phyloP scores from a whole-genome alignment of 2,888 invertebrate species.

The Dinocampus coccinellae region DNA sequence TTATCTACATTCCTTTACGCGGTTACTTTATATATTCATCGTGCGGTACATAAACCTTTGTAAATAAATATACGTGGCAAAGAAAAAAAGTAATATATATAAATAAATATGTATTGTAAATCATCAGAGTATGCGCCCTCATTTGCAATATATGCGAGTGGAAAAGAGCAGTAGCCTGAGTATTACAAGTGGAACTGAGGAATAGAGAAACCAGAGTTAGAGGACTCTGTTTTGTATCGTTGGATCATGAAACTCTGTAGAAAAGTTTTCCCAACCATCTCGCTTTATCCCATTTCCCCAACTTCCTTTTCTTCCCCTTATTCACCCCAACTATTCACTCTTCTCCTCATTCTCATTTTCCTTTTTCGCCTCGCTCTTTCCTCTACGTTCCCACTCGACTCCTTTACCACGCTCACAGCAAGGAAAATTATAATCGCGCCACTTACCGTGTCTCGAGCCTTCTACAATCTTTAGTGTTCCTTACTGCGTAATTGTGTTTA shows the following conservation, averaged over 20 bases:
- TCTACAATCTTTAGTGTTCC: conserved; percentile 31
- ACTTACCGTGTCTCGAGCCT: conserved; percentile 51
- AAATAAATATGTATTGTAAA: not conserved
- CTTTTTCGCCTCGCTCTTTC: too few species aligned
- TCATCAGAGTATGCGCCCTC: not conserved
- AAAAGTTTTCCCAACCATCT: conserved; percentile 28
- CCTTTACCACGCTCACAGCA: not conserved
- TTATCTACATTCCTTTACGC: not conserved
- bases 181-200: not conserved
- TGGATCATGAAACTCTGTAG: not conserved
- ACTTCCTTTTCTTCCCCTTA: not conserved
- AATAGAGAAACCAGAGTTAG: conserved; percentile 3
- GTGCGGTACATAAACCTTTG: too few species aligned
- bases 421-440: conserved; percentile 63
- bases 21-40: not conserved
- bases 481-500: conserved; percentile 57
- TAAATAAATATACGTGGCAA: not conserved
- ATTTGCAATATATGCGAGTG: not conserved
- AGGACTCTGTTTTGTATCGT: conserved; percentile 28
- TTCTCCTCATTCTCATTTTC: not conserved
- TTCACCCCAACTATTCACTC: not conserved
- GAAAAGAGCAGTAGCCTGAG: not conserved
- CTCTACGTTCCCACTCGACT: too few species aligned
- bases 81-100: not conserved
- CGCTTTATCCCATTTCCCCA: not conserved